These are phyloP conservation scores for Beaufortia kweichowensis DNA, from an alignment of 2,113 vertebrate species.

Conservation along the genomic window DNA sequence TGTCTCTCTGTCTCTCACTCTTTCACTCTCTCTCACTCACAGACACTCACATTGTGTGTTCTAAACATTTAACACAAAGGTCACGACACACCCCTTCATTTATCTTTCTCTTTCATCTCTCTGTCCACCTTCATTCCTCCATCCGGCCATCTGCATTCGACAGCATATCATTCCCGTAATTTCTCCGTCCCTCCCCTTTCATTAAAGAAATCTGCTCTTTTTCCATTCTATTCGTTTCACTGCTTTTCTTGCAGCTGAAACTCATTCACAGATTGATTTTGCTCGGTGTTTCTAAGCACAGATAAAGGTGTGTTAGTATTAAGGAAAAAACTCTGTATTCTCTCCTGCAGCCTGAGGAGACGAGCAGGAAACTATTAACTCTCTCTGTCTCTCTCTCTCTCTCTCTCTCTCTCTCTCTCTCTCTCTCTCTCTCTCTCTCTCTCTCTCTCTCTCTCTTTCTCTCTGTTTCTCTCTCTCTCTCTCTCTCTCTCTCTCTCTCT, in stretches of 20 bases:
- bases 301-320: conserved; percentile 47
- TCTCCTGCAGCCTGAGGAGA: conserved; percentile 38
- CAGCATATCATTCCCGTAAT: conserved; percentile 31
- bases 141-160: neutral
- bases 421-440: neutral
- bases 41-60: neutral
- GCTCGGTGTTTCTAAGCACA: conserved; percentile 41
- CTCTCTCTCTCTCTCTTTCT: neutral
- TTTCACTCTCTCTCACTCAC: conserved; percentile 6
- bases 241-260: neutral
- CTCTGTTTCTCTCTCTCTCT: too few relatives aligned
- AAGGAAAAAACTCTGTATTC: conserved; percentile 32
- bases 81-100: conserved; percentile 29
- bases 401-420: conserved; percentile 3
- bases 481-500: conserved; percentile 11
- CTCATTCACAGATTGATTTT: conserved; percentile 50
- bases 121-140: neutral
- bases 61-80: conserved; percentile 29
- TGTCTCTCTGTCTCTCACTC: too few relatives aligned
- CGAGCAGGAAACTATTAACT: conserved; percentile 37
- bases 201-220: conserved; percentile 34
- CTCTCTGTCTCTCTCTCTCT: conserved; percentile 5
- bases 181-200: conserved; percentile 34
- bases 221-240: neutral
- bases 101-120: conserved; percentile 1